Conservation (phyloP, 2,113 vertebrate genomes). For the Psammodynastes pulverulentus region DNA sequence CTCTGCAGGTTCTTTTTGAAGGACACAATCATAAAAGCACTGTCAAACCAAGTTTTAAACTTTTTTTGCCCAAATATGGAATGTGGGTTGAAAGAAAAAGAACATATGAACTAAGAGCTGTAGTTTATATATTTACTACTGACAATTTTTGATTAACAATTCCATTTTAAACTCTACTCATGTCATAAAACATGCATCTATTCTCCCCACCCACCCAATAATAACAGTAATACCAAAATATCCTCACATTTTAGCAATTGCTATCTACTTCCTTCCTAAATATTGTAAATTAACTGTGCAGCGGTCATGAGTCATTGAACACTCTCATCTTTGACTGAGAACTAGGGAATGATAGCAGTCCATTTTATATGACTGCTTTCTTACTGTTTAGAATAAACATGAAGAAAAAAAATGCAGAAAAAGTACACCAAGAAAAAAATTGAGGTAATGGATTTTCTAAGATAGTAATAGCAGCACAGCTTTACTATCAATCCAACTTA, state of each 20-base stretch:
- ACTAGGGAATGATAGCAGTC: background rate
- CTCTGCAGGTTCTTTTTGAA: background rate
- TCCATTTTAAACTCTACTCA: background rate
- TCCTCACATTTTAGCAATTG: background rate
- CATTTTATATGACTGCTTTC: background rate
- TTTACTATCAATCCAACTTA: background rate
- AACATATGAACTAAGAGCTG: background rate
- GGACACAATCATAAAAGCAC: background rate
- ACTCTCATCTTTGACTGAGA: background rate
- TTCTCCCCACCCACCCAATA: background rate
- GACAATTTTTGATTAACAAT: background rate
- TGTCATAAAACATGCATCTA: background rate
- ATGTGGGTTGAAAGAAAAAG: background rate
- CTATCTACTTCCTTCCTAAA: background rate
- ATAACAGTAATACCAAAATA: background rate
- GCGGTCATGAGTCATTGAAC: background rate
- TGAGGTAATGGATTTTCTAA: background rate
- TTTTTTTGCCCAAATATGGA: background rate
- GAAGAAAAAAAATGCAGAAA: background rate
- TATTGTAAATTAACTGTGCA: background rate
- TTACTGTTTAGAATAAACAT: background rate
- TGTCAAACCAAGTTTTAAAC: background rate
- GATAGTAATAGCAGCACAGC: background rate
- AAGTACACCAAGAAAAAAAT: background rate
- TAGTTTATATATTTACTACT: background rate